A percentile compares a stretch with the other conserved stretches of the same genome.
These are phyloP conservation scores for Merluccius polli DNA, from an alignment of 2,797 vertebrate genomes.

Conservation along the genomic window DNA sequence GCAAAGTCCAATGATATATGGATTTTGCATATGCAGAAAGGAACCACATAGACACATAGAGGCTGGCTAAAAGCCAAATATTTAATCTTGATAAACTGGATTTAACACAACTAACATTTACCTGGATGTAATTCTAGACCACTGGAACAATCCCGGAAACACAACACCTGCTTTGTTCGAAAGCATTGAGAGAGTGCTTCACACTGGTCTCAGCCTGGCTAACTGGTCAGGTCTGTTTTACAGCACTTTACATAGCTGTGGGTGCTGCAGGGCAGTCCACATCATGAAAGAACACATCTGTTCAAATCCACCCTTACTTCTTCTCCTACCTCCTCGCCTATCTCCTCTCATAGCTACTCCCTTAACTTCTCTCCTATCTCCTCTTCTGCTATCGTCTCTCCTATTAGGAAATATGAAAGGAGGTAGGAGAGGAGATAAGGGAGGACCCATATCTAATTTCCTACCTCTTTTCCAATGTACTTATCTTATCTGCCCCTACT, in stretches of 20 bases:
- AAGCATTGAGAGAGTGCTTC: neutral
- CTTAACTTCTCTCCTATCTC: no score
- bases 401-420: no score
- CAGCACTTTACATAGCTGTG: neutral
- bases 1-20: neutral
- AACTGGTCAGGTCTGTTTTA: constrained; percentile 21
- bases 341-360: neutral
- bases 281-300: constrained; percentile 32
- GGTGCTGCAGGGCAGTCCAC: neutral
- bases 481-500: no score
- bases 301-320: neutral
- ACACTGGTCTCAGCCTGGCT: neutral
- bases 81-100: neutral
- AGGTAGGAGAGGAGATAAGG: no score
- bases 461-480: no score
- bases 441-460: no score
- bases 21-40: neutral
- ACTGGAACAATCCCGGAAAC: neutral
- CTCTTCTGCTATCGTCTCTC: no score
- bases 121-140: neutral
- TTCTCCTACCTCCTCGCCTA: neutral
- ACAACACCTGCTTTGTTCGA: neutral
- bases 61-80: neutral
- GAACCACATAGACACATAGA: neutral
- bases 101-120: neutral